Percentiles rank a stretch among this genome's conserved stretches.
These are phyloP conservation scores for Dreissena rostriformis DNA, from an alignment of 1,140 invertebrate species.

Conservation along the genomic window DNA sequence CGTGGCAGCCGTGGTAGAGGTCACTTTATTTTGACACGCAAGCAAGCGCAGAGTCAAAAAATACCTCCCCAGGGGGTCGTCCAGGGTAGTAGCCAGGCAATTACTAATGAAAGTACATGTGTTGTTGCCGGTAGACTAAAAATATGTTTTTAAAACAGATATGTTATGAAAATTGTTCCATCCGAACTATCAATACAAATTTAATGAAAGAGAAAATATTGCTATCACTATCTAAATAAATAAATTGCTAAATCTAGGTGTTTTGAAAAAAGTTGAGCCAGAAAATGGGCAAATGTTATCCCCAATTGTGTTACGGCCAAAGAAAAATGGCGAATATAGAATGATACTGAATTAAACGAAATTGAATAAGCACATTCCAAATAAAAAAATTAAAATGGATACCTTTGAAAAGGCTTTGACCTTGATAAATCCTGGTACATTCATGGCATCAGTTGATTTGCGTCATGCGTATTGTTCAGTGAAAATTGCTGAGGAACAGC, in stretches of 20 bases:
- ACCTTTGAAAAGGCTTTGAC: no score
- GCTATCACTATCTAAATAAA: conserved; percentile 18
- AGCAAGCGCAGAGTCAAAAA: conserved; percentile 20
- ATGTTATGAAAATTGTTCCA: neutral
- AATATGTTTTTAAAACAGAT: conserved; percentile 37
- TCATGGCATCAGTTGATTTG: no score
- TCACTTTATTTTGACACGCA: neutral
- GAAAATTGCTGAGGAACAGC: no score
- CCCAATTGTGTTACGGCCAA: conserved; percentile 18
- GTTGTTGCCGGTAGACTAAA: conserved; percentile 58
- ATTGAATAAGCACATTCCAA: neutral
- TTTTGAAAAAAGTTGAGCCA: conserved; percentile 12
- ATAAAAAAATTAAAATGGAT: no score
- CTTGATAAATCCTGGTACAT: no score
- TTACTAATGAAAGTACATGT: conserved; percentile 22
- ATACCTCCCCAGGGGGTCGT: conserved; percentile 5
- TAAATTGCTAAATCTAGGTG: conserved; percentile 37
- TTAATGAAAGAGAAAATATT: conserved; percentile 8
- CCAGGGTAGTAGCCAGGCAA: neutral
- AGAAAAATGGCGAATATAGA: conserved; percentile 38
- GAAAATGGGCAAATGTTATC: conserved; percentile 10
- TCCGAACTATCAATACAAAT: conserved; percentile 7
- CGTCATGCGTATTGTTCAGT: no score
- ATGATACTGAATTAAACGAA: conserved; percentile 12
- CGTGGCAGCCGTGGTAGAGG: neutral